These are phyloP conservation scores for Sapajus apella DNA, from an alignment of 2,113 vertebrate species.

Conservation along the genomic window DNA sequence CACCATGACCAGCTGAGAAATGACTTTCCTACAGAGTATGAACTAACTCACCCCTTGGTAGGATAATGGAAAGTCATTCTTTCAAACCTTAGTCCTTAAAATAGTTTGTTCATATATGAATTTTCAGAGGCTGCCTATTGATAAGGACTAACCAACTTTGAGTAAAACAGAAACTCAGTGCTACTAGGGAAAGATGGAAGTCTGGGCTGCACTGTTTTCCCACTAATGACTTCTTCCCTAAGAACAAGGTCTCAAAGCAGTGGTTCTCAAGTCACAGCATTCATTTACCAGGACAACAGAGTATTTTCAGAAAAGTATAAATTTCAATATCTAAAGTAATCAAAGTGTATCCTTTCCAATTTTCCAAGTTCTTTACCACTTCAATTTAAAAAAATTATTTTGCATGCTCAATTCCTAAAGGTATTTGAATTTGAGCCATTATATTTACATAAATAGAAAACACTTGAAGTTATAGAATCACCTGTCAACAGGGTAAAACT, in stretches of 20 bases:
- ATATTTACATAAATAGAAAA: not conserved
- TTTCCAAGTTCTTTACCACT: not conserved
- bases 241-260: not conserved
- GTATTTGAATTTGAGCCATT: not conserved
- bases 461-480: not conserved
- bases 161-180: not conserved
- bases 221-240: not conserved
- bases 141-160: not conserved
- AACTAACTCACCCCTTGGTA: not conserved
- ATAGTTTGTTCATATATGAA: not conserved
- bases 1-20: not conserved
- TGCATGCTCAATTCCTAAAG: not conserved
- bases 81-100: not conserved
- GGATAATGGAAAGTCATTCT: not conserved
- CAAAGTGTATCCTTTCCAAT: not conserved
- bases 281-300: not conserved
- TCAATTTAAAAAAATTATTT: not conserved
- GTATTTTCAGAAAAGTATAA: not conserved
- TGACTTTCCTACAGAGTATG: not conserved
- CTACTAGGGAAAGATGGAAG: not conserved
- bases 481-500: not conserved
- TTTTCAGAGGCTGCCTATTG: not conserved
- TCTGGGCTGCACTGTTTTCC: not conserved
- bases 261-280: not conserved
- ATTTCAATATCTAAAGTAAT: not conserved